Conservation (phyloP, 2,113 vertebrate genomes). For the Clinocottus analis region DNA sequence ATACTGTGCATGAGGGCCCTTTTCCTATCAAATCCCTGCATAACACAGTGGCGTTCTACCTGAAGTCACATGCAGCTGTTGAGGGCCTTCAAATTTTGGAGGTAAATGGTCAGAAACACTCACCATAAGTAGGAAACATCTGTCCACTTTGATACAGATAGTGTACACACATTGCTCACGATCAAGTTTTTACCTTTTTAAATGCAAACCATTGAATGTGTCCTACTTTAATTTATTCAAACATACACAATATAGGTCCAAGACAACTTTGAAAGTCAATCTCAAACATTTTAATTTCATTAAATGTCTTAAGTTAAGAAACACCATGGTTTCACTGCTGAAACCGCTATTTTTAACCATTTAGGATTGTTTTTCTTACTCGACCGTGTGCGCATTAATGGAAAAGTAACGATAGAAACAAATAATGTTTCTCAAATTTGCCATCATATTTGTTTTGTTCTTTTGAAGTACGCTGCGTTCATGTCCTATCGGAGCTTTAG, state of each 20-base stretch:
- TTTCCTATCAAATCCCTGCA: not conserved
- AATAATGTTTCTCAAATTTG: not conserved
- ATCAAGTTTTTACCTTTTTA: not conserved
- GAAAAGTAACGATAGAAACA: not conserved
- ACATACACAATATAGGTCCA: not conserved
- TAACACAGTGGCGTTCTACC: not conserved
- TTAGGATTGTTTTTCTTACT: not conserved
- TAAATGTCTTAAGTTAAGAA: not conserved
- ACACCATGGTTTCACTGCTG: not conserved
- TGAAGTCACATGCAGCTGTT: constrained; percentile 4
- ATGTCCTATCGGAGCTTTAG: too few relatives aligned
- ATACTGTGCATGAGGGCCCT: not conserved
- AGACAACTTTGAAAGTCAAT: not conserved
- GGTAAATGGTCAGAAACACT: not conserved
- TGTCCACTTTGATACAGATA: not conserved
- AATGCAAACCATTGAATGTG: not conserved
- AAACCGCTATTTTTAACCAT: too few relatives aligned
- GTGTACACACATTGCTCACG: not conserved
- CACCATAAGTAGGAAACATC: not conserved
- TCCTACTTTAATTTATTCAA: not conserved
- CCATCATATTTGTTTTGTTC: not conserved
- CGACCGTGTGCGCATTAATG: not conserved
- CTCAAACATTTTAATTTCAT: not conserved
- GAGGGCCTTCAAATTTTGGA: not conserved
- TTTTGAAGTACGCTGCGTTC: not conserved